A percentile compares a stretch with the other conserved stretches of the same genome.
Evolutionary conservation across 1,140 invertebrate species (phyloP).

Genomic region (Drusus annulatus): DNA sequence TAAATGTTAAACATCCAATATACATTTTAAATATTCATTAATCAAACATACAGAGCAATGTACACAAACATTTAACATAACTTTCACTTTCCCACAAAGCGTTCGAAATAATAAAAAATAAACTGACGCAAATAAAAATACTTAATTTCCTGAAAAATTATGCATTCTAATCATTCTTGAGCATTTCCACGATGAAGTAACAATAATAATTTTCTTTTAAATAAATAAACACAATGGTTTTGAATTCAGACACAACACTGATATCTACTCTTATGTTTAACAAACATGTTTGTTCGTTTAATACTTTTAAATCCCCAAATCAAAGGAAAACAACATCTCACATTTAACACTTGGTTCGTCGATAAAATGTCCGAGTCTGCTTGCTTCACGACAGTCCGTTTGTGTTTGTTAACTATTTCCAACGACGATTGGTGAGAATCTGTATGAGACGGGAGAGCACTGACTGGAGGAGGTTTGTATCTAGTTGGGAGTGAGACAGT

Average conservation of each 20-base stretch:
- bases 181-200: slow-evolving; percentile 10
- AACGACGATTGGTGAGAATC: slow-evolving; percentile 1
- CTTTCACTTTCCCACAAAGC: not conserved
- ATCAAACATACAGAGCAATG: slow-evolving; percentile 16
- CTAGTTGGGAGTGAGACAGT: not conserved
- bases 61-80: not conserved
- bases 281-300: slow-evolving; percentile 2
- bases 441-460: not conserved
- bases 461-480: slow-evolving; percentile 1
- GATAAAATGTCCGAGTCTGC: not conserved
- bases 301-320: slow-evolving; percentile 7
- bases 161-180: slow-evolving; percentile 19
- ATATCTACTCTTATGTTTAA: slow-evolving; percentile 10
- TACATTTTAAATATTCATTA: slow-evolving; percentile 18
- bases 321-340: not conserved
- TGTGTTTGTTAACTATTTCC: not conserved
- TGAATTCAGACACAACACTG: slow-evolving; percentile 33
- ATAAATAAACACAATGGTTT: slow-evolving; percentile 18
- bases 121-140: slow-evolving; percentile 3
- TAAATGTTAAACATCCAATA: slow-evolving; percentile 9
- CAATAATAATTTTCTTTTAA: not conserved
- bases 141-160: not conserved
- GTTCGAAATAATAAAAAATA: not conserved
- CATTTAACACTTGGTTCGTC: not conserved
- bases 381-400: not conserved